These are phyloP conservation scores for Euphysa ruthae DNA, from an alignment of 30 jellyfish, hydroid and myxozoan species.

Conservation along the genomic window DNA sequence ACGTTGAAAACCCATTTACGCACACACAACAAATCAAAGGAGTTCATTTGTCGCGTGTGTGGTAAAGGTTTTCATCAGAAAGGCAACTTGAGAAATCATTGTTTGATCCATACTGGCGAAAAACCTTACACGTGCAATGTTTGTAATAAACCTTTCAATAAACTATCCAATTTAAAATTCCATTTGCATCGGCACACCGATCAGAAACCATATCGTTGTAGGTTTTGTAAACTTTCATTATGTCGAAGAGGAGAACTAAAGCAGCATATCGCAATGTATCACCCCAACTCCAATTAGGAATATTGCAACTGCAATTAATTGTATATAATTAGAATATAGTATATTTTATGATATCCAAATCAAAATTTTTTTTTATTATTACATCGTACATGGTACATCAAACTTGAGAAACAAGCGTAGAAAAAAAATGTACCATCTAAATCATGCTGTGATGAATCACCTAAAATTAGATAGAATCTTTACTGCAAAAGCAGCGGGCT, in stretches of 20 bases:
- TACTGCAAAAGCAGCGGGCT: too few relatives aligned
- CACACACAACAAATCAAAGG: slow-evolving; percentile 86
- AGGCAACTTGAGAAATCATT: slow-evolving; percentile 88
- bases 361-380: too few relatives aligned
- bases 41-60: slow-evolving; percentile 71
- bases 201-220: slow-evolving; percentile 95
- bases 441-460: too few relatives aligned
- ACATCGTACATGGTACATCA: too few relatives aligned
- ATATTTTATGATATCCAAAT: too few relatives aligned
- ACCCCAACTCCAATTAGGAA: not conserved
- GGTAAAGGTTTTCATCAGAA: slow-evolving; percentile 99
- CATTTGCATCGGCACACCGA: slow-evolving; percentile 80
- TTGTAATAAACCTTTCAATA: slow-evolving; percentile 83
- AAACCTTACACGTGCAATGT: slow-evolving; percentile 68
- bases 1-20: slow-evolving; percentile 85
- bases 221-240: slow-evolving; percentile 76
- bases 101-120: slow-evolving; percentile 93
- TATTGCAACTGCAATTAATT: too few relatives aligned
- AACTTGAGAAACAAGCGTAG: too few relatives aligned
- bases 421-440: too few relatives aligned
- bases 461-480: too few relatives aligned
- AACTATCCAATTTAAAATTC: slow-evolving; percentile 83
- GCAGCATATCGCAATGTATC: slow-evolving; percentile 55
- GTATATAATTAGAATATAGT: too few relatives aligned
- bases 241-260: slow-evolving; percentile 89